Evolutionary conservation across 2,113 vertebrate genomes (phyloP).

Genomic region (Forbesichthys agassizii): DNA sequence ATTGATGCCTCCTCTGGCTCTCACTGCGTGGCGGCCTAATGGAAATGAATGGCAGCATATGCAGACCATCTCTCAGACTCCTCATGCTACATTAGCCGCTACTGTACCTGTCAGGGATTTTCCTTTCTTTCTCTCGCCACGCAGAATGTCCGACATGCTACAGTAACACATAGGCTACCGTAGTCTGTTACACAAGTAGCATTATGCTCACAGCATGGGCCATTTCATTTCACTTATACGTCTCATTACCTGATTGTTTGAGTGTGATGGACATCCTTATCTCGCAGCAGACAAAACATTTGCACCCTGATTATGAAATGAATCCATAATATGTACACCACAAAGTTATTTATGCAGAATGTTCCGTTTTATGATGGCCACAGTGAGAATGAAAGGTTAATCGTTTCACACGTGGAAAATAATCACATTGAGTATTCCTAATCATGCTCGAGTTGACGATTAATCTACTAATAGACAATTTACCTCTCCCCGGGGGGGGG

Average conservation of each 20-base stretch:
- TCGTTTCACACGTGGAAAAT: neutral
- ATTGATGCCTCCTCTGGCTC: conserved; percentile 66
- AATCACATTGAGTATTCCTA: neutral
- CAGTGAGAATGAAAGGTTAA: conserved; percentile 14
- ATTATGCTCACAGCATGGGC: too few species aligned
- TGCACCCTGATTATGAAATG: too few species aligned
- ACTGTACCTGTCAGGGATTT: conserved; percentile 24
- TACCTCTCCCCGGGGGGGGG: too few species aligned
- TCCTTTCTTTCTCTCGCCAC: neutral
- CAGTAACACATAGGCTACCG: too few species aligned
- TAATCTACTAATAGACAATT: too few species aligned
- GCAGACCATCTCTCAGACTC: conserved; percentile 35
- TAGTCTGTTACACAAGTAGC: too few species aligned
- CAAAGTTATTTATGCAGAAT: neutral
- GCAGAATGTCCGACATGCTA: too few species aligned
- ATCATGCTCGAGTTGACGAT: neutral
- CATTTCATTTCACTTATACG: too few species aligned
- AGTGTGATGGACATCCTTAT: too few species aligned
- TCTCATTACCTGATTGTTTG: too few species aligned
- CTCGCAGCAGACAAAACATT: too few species aligned
- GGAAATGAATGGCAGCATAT: conserved; percentile 53
- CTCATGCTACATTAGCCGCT: conserved; percentile 56
- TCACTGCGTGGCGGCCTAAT: conserved; percentile 44
- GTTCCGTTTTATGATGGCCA: neutral
- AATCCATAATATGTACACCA: neutral